These are phyloP conservation scores for Siniperca obscura DNA, from an alignment of 2,797 vertebrate species.

Conservation along the genomic window DNA sequence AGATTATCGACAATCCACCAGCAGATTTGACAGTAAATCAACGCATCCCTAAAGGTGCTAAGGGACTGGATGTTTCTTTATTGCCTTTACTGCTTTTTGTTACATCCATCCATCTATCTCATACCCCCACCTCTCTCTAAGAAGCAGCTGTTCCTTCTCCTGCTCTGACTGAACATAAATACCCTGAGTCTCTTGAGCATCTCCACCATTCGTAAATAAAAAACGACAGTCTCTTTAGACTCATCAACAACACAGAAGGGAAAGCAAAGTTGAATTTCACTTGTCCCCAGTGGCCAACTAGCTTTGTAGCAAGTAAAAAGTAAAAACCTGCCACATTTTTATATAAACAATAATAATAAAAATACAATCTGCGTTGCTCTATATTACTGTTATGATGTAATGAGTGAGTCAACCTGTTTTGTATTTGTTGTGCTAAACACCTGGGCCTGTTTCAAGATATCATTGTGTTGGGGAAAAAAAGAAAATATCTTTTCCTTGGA, in stretches of 20 bases:
- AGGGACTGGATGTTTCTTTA: slow-evolving; percentile 56
- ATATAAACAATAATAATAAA: neutral
- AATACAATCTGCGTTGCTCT: neutral
- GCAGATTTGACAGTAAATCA: slow-evolving; percentile 80
- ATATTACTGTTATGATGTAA: too few relatives aligned
- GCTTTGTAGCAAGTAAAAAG: neutral
- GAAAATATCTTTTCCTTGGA: too few relatives aligned
- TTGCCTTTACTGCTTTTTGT: slow-evolving; percentile 47
- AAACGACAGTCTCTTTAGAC: neutral
- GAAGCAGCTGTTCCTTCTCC: neutral
- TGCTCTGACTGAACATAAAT: slow-evolving; percentile 41
- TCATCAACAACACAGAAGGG: neutral
- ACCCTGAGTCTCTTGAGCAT: slow-evolving; percentile 2
- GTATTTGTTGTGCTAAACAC: too few relatives aligned
- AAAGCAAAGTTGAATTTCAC: neutral
- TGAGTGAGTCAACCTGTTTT: too few relatives aligned
- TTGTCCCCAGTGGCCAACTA: too few relatives aligned
- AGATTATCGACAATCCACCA: slow-evolving; percentile 83
- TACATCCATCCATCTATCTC: slow-evolving; percentile 37
- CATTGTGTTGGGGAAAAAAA: too few relatives aligned
- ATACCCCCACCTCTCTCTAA: slow-evolving; percentile 16
- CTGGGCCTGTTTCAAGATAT: too few relatives aligned
- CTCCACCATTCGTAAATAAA: slow-evolving; percentile 1
- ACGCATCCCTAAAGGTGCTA: slow-evolving; percentile 72
- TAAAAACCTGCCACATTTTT: neutral